Conservation (phyloP, 2,113 vertebrate species). For the Cettia cetti region DNA sequence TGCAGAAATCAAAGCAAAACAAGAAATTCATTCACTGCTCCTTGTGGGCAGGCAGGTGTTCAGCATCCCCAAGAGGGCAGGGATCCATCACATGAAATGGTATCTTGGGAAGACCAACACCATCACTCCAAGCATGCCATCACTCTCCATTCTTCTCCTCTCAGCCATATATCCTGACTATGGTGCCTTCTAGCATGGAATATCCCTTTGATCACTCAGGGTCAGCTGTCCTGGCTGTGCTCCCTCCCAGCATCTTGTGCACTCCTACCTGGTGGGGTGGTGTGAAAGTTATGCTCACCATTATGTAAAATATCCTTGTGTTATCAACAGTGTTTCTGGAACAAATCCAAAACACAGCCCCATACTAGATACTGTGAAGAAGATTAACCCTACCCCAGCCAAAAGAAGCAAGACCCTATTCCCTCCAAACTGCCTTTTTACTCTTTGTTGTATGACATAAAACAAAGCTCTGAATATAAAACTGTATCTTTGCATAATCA, state of each 20-base stretch:
- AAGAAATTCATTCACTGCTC: background rate
- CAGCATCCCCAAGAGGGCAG: background rate
- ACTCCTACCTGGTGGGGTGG: rapidly evolving
- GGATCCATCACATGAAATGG: background rate
- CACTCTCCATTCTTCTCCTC: background rate
- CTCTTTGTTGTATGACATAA: background rate
- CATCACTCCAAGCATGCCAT: rapidly evolving
- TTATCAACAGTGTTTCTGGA: background rate
- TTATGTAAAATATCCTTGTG: background rate
- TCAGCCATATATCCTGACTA: background rate
- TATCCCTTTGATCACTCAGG: background rate
- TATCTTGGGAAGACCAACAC: background rate
- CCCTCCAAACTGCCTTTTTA: background rate
- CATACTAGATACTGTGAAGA: background rate
- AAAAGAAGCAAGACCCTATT: background rate
- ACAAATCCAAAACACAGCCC: background rate
- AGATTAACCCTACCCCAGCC: background rate
- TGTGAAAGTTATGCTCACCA: background rate
- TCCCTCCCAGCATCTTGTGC: rapidly evolving
- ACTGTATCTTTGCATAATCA: background rate
- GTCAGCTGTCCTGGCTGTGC: background rate
- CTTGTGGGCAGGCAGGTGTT: background rate
- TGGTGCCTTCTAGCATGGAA: rapidly evolving
- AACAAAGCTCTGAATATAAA: background rate
- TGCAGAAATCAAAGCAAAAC: background rate